Base-by-base conservation (phyloP, 2,888 invertebrate genomes). In the Sepiola atlantica region DNA sequence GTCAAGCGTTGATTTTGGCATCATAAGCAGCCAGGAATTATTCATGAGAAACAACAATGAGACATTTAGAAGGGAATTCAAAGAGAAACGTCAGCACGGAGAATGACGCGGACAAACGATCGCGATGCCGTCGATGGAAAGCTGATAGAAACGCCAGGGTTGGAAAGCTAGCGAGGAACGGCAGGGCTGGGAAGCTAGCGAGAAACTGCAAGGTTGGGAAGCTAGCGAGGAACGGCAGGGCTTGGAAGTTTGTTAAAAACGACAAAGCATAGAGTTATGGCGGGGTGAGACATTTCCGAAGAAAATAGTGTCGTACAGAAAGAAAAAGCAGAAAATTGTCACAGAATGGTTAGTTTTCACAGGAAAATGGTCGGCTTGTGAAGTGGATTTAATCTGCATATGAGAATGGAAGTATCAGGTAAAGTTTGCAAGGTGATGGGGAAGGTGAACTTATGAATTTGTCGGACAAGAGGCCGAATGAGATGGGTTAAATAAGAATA, bases 1-100 rank as follows among this genome's bases (percentile, higher is more conserved):
- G 77, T 77, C n/a, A 77, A 77, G 77, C 32, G n/a, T 77, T 32
- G 1, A 32, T 77, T 77, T 77, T 77, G n/a, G 21, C 12, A 77
- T 77, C 32, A 77, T n/a, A 77, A 77, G 32, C n/a, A 16, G 16
- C 32, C n/a, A n/a, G 77, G n/a, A 77, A 77, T 77, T 77, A 77
- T 77, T 77, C 77, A 77, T 77, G 77, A 77, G 77, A 77, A 32
- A n/a, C 77, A 32, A n/a, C 77, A 77, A 77, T n/a, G n/a, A 77
- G 2, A 77, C n/a, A 32, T 77, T 77, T 77, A 16, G 8, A n/a
- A 32, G 32, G n/a, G 77, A 77, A n/a, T 77, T 77, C 77, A 18
- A 77, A n/a, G 77, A 77, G 77, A n/a, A 32, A 77, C n/a, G 77
- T n/a, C n/a, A n/a, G 16, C n/a, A 16, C n/a, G n/a, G 77, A n/a